Evolutionary conservation across 1,140 invertebrate species (phyloP).

Genomic region (Heliconius hermathena): DNA sequence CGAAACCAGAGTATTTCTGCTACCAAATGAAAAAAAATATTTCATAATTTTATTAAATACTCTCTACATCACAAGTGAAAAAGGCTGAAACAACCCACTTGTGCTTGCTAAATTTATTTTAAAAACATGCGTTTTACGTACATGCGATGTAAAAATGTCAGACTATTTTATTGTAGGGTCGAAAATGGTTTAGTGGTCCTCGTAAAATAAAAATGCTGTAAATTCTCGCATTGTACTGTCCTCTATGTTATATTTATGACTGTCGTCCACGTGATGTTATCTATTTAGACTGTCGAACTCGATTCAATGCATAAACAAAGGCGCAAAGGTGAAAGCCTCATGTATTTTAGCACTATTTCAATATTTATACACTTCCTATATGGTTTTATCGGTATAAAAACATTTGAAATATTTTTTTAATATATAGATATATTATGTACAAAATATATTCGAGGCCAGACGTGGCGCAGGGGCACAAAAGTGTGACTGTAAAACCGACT

Average conservation of each 20-base stretch:
- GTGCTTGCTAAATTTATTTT: constrained; percentile 28
- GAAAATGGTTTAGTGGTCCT: constrained; percentile 66
- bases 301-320: constrained; percentile 30
- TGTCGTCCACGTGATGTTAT: constrained; percentile 27
- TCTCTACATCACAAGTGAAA: background rate
- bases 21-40: background rate
- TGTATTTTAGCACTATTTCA: background rate
- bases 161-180: constrained; percentile 66
- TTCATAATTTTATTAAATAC: constrained; percentile 6
- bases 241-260: constrained; percentile 43
- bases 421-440: background rate
- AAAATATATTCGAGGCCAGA: too few species aligned
- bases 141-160: constrained; percentile 59
- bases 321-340: background rate
- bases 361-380: background rate
- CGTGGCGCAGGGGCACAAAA: too few species aligned
- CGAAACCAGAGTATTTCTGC: background rate
- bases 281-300: constrained; percentile 34
- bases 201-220: constrained; percentile 72
- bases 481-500: too few species aligned
- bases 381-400: background rate
- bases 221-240: constrained; percentile 62
- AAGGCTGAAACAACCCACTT: constrained; percentile 6
- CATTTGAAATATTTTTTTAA: background rate
- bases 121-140: constrained; percentile 35